Conservation (phyloP, 2,888 invertebrate genomes). For the Myopa testacea region DNA sequence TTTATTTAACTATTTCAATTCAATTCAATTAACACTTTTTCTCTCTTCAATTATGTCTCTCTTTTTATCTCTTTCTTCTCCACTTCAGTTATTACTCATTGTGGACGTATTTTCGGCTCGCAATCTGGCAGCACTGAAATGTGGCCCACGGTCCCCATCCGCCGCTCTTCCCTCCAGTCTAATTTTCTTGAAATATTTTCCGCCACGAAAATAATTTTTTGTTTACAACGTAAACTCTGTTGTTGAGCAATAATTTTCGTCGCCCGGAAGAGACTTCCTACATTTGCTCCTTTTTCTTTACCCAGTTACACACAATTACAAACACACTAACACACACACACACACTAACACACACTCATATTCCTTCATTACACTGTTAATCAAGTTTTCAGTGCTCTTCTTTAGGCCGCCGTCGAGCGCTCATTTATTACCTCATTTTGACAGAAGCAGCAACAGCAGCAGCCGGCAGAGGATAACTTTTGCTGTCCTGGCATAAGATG, state of each 20-base stretch:
- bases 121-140: conserved; percentile 1
- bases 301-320: neutral
- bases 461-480: conserved; percentile 27
- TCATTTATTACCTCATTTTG: conserved; percentile 41
- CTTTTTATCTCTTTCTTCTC: neutral
- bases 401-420: conserved; percentile 15
- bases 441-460: conserved; percentile 16
- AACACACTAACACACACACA: conserved; percentile 2
- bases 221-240: conserved; percentile 32
- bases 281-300: neutral
- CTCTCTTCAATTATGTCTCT: too few relatives aligned
- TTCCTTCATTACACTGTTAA: conserved; percentile 35
- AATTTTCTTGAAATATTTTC: conserved; percentile 11
- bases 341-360: neutral
- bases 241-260: conserved; percentile 34
- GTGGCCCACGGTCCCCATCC: neutral
- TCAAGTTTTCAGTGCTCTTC: conserved; percentile 26
- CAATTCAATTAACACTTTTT: too few relatives aligned
- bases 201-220: conserved; percentile 27
- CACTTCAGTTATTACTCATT: neutral
- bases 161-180: neutral
- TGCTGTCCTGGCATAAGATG: conserved; percentile 9
- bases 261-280: neutral
- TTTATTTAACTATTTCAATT: too few relatives aligned
- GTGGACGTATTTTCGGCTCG: neutral